Evolutionary conservation across 1,140 invertebrate genomes (phyloP).

Genomic region (Aradophagus sp.): DNA sequence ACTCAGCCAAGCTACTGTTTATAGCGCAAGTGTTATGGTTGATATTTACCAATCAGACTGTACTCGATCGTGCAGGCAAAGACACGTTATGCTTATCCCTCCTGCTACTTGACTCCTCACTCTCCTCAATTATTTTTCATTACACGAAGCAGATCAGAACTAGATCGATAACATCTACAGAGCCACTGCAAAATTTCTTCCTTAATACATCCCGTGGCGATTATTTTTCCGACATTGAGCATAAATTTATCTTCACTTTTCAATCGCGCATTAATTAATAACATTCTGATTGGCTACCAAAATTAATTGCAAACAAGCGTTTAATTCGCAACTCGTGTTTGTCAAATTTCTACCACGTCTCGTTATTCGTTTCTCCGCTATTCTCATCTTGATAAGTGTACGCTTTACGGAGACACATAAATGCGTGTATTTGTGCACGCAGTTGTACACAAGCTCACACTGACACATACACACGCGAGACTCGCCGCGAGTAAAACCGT

Average conservation of each 20-base stretch:
- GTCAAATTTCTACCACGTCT: constrained; percentile 32
- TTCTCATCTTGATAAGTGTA: constrained; percentile 26
- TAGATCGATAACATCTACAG: constrained; percentile 36
- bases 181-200: constrained; percentile 15
- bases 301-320: background rate
- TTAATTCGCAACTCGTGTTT: constrained; percentile 20
- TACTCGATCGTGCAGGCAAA: constrained; percentile 51
- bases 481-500: constrained; percentile 71
- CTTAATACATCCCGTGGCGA: background rate
- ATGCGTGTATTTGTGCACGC: constrained; percentile 24
- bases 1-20: constrained; percentile 8
- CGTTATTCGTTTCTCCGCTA: constrained; percentile 13
- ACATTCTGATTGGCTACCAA: constrained; percentile 3
- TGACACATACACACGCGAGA: constrained; percentile 55
- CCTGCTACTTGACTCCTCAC: constrained; percentile 37
- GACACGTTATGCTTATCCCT: constrained; percentile 53
- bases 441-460: constrained; percentile 31
- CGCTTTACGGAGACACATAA: constrained; percentile 14
- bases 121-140: constrained; percentile 51
- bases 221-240: too few species aligned
- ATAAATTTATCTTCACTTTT: too few species aligned
- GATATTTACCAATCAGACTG: constrained; percentile 37
- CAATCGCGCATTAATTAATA: too few species aligned
- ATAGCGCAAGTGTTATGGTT: constrained; percentile 32
- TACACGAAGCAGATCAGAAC: constrained; percentile 28